A percentile compares a stretch with the other conserved stretches of the same genome.
phyloP scores from a whole-genome alignment of 2,797 vertebrate genomes.

The Ctenosaura bakeri region DNA sequence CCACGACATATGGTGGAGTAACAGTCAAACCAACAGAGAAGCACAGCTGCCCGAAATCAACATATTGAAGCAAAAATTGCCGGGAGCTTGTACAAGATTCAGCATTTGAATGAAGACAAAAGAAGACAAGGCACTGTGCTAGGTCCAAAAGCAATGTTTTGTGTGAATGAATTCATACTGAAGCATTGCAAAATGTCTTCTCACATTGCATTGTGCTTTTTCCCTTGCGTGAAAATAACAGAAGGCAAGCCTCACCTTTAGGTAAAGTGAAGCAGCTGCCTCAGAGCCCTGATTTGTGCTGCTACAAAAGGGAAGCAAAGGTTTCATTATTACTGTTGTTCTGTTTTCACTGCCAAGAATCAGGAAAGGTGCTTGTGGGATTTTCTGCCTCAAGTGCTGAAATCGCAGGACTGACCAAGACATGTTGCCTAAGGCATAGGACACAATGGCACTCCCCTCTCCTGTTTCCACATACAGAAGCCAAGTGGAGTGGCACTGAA shows the following conservation, averaged over 20 bases:
- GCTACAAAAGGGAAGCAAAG: neutral
- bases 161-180: conserved; percentile 50
- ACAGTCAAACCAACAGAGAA: conserved; percentile 52
- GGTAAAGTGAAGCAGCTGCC: neutral
- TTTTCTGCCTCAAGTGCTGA: neutral
- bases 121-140: conserved; percentile 49
- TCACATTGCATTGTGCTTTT: neutral
- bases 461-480: no score
- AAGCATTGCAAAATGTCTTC: conserved; percentile 43
- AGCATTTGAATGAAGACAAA: conserved; percentile 55
- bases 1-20: conserved; percentile 59
- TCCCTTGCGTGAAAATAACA: fast-evolving
- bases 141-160: conserved; percentile 43
- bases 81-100: conserved; percentile 28
- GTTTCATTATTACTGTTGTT: neutral
- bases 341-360: neutral
- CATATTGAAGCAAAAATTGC: conserved; percentile 33
- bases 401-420: neutral
- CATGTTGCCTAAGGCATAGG: no score
- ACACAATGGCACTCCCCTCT: no score
- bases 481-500: no score
- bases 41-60: conserved; percentile 12
- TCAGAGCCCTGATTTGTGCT: neutral
- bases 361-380: neutral
- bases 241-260: neutral